Evolutionary conservation across 2,797 vertebrate species (phyloP).

Genomic region (Enteromius mattozi): DNA sequence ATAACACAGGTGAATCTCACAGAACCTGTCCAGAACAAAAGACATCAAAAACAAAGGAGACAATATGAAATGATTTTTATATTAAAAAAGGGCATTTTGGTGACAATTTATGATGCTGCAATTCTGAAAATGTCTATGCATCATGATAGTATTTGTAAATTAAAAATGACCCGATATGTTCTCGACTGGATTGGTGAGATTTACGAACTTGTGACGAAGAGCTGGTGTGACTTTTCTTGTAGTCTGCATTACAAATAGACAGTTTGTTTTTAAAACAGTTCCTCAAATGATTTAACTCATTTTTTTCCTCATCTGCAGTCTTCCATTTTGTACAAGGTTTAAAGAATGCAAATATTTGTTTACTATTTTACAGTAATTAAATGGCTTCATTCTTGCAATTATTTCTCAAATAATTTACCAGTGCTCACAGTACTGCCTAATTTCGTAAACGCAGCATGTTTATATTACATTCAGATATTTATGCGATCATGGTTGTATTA

Average conservation of each 20-base stretch:
- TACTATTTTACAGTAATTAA: background rate
- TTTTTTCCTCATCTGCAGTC: background rate
- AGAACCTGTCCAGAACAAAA: background rate
- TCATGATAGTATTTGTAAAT: background rate
- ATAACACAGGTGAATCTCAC: background rate
- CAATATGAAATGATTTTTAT: background rate
- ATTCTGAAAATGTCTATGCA: background rate
- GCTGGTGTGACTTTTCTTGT: background rate
- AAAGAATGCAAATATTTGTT: background rate
- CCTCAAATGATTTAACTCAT: background rate
- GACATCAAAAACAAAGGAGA: background rate
- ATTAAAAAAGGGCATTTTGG: background rate
- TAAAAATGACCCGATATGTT: background rate
- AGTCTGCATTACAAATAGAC: background rate
- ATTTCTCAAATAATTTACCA: background rate
- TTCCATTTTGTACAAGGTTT: background rate
- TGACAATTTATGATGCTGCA: background rate
- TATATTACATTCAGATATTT: background rate
- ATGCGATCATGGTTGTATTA: background rate
- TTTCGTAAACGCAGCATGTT: background rate
- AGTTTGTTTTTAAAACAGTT: background rate
- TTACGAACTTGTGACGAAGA: background rate
- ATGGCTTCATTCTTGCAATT: background rate
- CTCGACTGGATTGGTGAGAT: conserved; percentile 13
- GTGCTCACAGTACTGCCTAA: background rate